Evolutionary conservation across 1,140 invertebrate species (phyloP).

Genomic region (Homarus americanus): DNA sequence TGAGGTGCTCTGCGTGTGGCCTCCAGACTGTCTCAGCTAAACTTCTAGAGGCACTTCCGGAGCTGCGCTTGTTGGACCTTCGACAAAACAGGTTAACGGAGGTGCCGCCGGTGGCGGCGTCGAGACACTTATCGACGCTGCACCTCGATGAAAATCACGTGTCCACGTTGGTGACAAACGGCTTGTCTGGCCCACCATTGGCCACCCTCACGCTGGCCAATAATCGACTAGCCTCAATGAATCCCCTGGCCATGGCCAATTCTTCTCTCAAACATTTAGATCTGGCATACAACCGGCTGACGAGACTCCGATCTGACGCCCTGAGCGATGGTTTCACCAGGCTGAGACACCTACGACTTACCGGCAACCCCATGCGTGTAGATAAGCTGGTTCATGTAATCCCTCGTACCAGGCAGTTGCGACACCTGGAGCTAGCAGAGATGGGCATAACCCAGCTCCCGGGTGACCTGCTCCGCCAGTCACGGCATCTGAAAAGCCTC

Average conservation of each 20-base stretch:
- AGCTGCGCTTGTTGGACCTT: slow-evolving; percentile 85
- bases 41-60: slow-evolving; percentile 78
- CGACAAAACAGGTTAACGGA: slow-evolving; percentile 82
- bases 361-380: slow-evolving; percentile 82
- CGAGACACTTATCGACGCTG: slow-evolving; percentile 83
- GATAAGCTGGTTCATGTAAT: slow-evolving; percentile 79
- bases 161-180: slow-evolving; percentile 77
- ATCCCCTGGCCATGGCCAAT: slow-evolving; percentile 84
- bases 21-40: slow-evolving; percentile 86
- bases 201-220: slow-evolving; percentile 82
- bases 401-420: slow-evolving; percentile 81
- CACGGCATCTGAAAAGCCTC: slow-evolving; percentile 80
- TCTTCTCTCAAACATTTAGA: slow-evolving; percentile 84
- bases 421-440: slow-evolving; percentile 81
- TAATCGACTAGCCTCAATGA: slow-evolving; percentile 86
- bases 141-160: slow-evolving; percentile 85
- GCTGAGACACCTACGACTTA: slow-evolving; percentile 83
- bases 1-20: slow-evolving; percentile 85
- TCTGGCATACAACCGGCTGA: slow-evolving; percentile 86
- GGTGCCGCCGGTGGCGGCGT: slow-evolving; percentile 51
- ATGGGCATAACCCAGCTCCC: slow-evolving; percentile 80
- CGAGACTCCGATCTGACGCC: slow-evolving; percentile 82
- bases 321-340: slow-evolving; percentile 82
- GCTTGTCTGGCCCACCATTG: slow-evolving; percentile 77
- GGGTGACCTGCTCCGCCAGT: slow-evolving; percentile 80